Conservation (phyloP, 2,113 vertebrate genomes). For the Erythrocebus patas region DNA sequence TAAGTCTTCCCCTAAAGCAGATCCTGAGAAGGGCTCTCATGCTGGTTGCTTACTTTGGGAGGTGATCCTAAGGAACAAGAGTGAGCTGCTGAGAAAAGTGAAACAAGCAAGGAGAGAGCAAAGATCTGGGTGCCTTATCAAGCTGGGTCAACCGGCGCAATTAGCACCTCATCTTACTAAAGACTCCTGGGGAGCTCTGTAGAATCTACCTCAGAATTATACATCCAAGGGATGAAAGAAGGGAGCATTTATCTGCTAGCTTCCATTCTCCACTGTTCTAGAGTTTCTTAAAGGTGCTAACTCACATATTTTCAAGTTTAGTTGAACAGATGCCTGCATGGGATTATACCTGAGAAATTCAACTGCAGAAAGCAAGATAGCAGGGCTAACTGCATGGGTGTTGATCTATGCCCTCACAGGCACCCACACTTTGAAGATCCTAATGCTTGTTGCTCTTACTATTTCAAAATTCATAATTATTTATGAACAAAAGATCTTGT, state of each 20-base stretch:
- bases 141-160: not conserved
- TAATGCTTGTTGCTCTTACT: not conserved
- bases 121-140: not conserved
- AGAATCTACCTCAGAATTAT: not conserved
- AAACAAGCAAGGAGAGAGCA: not conserved
- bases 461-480: not conserved
- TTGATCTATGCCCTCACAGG: not conserved
- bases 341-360: not conserved
- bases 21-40: not conserved
- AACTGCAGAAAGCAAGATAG: not conserved
- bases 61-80: not conserved
- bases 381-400: not conserved
- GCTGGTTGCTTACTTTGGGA: not conserved
- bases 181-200: not conserved
- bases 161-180: not conserved
- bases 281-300: not conserved
- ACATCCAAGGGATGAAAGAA: not conserved
- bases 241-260: not conserved
- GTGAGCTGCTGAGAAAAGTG: not conserved
- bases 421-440: not conserved
- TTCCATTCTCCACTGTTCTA: not conserved
- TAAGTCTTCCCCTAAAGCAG: not conserved
- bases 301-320: not conserved
- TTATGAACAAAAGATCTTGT: not conserved
- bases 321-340: not conserved